Percentiles rank a stretch among this genome's conserved stretches.
phyloP scores from a whole-genome alignment of 2,888 invertebrate species.

The Acrocyrtus sp. region DNA sequence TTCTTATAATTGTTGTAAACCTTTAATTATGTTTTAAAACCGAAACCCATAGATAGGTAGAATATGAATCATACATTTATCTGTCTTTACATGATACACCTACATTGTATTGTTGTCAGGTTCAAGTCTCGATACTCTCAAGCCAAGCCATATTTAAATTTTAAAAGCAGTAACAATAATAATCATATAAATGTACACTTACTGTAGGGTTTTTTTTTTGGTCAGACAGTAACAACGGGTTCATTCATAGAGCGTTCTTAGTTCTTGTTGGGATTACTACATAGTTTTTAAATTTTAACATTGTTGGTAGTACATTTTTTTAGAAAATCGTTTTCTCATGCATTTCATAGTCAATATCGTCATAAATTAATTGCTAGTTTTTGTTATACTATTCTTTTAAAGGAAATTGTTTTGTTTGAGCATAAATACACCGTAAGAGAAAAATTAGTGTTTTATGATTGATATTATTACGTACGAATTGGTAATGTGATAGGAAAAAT shows the following conservation, averaged over 20 bases:
- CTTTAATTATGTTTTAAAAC: constrained; percentile 25
- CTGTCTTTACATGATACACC: constrained; percentile 31
- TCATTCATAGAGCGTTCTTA: constrained; percentile 14
- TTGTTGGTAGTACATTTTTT: constrained; percentile 31
- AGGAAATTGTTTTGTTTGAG: too few species aligned
- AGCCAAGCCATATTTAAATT: too few species aligned
- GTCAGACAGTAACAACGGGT: constrained; percentile 30
- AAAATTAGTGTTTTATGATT: constrained; percentile 15
- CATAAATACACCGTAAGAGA: constrained; percentile 21
- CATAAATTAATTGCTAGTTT: constrained; percentile 10
- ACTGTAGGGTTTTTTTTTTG: constrained; percentile 18
- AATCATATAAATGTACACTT: constrained; percentile 25
- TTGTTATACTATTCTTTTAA: constrained; percentile 23
- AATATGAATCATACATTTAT: too few species aligned
- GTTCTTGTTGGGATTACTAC: constrained; percentile 25
- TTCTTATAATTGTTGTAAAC: constrained; percentile 34
- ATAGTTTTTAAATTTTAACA: constrained; percentile 29
- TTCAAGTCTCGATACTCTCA: constrained; percentile 38
- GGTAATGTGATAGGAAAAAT: constrained; percentile 40
- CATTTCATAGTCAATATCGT: constrained; percentile 31
- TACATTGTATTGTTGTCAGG: constrained; percentile 37
- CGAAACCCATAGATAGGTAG: constrained; percentile 37
- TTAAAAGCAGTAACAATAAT: too few species aligned
- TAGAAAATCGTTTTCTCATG: too few species aligned
- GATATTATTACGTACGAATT: constrained; percentile 39